Evolutionary conservation across 2,113 vertebrate species (phyloP).

Genomic region (Microcebus jonahi): DNA sequence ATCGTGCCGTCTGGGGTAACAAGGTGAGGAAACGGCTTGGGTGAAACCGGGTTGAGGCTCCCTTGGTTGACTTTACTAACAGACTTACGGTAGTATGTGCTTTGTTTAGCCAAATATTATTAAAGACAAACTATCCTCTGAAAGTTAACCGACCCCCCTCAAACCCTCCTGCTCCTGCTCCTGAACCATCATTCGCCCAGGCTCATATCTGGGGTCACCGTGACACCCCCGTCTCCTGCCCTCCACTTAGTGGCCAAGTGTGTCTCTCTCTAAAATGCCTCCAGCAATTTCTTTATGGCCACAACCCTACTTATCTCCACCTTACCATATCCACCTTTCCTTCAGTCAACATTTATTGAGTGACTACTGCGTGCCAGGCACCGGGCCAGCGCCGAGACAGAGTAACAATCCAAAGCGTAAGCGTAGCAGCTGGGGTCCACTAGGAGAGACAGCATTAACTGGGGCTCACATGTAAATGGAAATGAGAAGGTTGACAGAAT

Average conservation of each 20-base stretch:
- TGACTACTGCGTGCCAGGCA: background rate
- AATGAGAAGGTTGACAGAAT: background rate
- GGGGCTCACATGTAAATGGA: rapidly evolving
- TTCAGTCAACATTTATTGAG: background rate
- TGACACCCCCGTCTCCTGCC: background rate
- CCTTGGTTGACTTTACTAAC: background rate
- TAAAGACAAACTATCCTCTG: background rate
- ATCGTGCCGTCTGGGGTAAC: rapidly evolving
- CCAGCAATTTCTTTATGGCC: background rate
- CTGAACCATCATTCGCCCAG: rapidly evolving
- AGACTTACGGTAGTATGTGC: background rate
- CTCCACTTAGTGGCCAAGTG: background rate
- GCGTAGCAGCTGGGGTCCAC: rapidly evolving
- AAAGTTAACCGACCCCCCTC: background rate
- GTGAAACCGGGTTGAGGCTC: background rate
- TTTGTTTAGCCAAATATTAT: background rate
- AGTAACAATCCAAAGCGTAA: background rate
- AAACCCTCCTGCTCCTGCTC: too few relatives aligned
- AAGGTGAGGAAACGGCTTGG: background rate
- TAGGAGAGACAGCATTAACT: background rate
- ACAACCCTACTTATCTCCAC: background rate
- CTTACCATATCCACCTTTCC: background rate
- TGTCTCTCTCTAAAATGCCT: background rate
- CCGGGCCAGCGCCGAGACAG: rapidly evolving
- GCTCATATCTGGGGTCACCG: background rate